Evolutionary conservation across 2,113 vertebrate genomes (phyloP).

Genomic region (Pygoscelis antarcticus): DNA sequence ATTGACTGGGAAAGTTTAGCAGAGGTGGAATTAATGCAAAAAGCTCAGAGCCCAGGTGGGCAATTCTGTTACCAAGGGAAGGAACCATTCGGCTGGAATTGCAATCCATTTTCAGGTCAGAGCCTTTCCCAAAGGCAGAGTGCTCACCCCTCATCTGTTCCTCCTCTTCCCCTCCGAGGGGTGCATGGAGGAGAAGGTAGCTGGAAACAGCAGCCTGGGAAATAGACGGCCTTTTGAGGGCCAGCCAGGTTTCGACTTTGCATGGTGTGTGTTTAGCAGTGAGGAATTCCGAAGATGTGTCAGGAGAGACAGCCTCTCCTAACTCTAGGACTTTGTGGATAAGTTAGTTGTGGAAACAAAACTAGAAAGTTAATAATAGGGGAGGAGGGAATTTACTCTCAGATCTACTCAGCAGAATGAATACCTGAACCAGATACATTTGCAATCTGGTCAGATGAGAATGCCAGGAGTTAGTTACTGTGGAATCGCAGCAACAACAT

Average conservation of each 20-base stretch:
- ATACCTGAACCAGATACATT: constrained; percentile 7
- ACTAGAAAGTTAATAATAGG: not conserved
- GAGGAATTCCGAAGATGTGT: constrained; percentile 57
- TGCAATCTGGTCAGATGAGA: not conserved
- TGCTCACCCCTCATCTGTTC: not conserved
- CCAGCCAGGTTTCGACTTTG: constrained; percentile 44
- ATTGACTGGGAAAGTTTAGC: constrained; percentile 68
- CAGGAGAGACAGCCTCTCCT: constrained; percentile 3
- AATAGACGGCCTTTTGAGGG: constrained; percentile 30
- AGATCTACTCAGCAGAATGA: not conserved
- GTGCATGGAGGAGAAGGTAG: not conserved
- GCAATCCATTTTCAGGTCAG: constrained; percentile 62
- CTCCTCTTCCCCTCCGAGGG: not conserved
- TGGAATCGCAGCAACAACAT: not conserved
- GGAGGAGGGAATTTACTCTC: not conserved
- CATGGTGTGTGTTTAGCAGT: constrained; percentile 60
- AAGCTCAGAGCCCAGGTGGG: constrained; percentile 25
- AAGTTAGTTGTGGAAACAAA: constrained; percentile 63
- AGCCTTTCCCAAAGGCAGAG: constrained; percentile 46
- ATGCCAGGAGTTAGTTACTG: not conserved
- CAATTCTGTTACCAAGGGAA: constrained; percentile 43
- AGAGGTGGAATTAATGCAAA: constrained; percentile 66
- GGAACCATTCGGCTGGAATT: constrained; percentile 38
- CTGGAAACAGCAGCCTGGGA: constrained; percentile 51
- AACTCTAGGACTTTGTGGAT: constrained; percentile 45